These are phyloP conservation scores for Nyleta sp. DNA, from an alignment of 2,888 invertebrate genomes.

Conservation along the genomic window DNA sequence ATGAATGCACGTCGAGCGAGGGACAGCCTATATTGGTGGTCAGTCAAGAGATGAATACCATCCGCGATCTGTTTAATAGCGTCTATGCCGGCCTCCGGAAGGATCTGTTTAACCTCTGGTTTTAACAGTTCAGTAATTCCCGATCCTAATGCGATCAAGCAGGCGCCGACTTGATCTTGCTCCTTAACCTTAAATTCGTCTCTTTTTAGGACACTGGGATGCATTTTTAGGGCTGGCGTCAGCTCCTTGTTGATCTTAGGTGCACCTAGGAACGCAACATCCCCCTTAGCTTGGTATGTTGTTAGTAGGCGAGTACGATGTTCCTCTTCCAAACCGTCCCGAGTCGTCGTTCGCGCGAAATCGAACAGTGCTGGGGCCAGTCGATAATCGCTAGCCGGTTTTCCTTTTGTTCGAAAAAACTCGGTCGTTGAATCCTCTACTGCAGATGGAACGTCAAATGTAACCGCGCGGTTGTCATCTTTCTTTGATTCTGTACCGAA, in stretches of 20 bases:
- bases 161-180: slow-evolving; percentile 2
- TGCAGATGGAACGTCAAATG: no score
- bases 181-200: slow-evolving; percentile 7
- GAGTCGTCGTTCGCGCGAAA: slow-evolving; percentile 1
- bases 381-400: neutral
- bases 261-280: neutral
- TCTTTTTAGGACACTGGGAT: neutral
- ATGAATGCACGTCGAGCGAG: neutral
- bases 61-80: neutral
- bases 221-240: neutral
- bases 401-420: neutral
- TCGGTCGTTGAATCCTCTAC: neutral
- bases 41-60: neutral
- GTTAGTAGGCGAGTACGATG: neutral
- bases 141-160: neutral
- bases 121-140: neutral
- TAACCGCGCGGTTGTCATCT: neutral
- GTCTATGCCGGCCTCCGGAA: neutral
- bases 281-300: slow-evolving; percentile 2
- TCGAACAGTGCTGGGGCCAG: slow-evolving; percentile 9
- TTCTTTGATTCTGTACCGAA: neutral
- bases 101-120: neutral
- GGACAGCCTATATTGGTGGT: neutral
- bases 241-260: slow-evolving; percentile 3
- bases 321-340: slow-evolving; percentile 6